Base-by-base conservation (phyloP, 2,888 invertebrate species). In the Sinopyrophorus schimmeli region DNA sequence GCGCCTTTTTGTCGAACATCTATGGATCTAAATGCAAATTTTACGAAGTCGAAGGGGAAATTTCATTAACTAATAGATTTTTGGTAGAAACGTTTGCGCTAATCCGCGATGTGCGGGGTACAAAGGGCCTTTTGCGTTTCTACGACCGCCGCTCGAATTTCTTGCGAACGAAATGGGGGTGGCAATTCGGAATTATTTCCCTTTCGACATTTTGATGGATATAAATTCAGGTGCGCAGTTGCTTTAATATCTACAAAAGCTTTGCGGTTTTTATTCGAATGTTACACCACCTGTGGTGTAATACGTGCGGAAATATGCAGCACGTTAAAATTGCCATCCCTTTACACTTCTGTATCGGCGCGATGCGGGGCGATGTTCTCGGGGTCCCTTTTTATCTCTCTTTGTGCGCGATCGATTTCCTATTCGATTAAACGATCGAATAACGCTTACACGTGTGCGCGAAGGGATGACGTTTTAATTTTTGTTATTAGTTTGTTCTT, bases 251-350 rank as follows among this genome's bases (percentile, higher is more conserved):
- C 37, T 31, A 14, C 30, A 31, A 42, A 42, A 24, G 48, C 48
- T 42, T 30, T 24, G 41, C 10, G 48, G 48, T 37, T 48, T 47
- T 42, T 38, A 42, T 48, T 35, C 20, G 18, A 30, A 42, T 42
- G 37, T 20, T 37, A 32, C 38, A 38, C 48, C 48, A 48, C 48
- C 48, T 48, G 48, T 48, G 42, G 37, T 48, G 48, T 42, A 41
- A 47, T 14, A 24, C 37, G 41, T 39, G 39, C 27, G 31, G 49
- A 49, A 49, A 43, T 44, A 28, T 44, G 38, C 43, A 38, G 38
- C 26, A 21, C 14, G 38, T 43, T 34, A 9, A 48, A 47, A 20
- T n/a, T n/a, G n/a, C n/a, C n/a, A n/a, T n/a, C n/a, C n/a, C n/a
- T n/a, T n/a, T n/a, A n/a, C n/a, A n/a, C n/a, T n/a, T n/a, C n/a